Base-by-base conservation (phyloP, 2,113 vertebrate genomes). In the Apeltes quadracus region DNA sequence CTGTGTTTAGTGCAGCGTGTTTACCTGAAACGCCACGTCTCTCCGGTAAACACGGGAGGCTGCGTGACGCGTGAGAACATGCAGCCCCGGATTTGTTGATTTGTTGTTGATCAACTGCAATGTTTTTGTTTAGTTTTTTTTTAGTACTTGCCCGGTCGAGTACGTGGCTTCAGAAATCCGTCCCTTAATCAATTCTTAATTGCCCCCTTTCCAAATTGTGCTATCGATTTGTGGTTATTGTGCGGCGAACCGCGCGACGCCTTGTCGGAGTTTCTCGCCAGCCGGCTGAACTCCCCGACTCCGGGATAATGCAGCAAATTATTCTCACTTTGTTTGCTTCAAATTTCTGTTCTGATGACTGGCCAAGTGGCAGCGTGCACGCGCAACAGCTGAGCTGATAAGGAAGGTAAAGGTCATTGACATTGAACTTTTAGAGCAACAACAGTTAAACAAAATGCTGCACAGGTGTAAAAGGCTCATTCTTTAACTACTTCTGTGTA, bases 21-120 rank as follows among this genome's bases (percentile, higher is more conserved):
- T 27, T 3, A 36, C 54, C 34, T 58, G n/a, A n/a, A n/a, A 48
- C 69, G 14, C n/a, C 13, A 9, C 22, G 39, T 1, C 7, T 63
- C 71, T 54, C 59, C 39, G 53, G 44, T 75, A 59, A 59, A 75
- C 20, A 46, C 39, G 22, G 55, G 48, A 20, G 18, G 65, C 41
- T 74, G 64, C 27, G 32, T 9, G 14, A 32, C 23, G 48, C 50
- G 25, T 27, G 44, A 41, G 23, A 53, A 53, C 50, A 11, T n/a
- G 25, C 56, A 57, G 53, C 48, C 18, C 7, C 0, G 32, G 15
- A 48, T 32, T 20, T 59, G 22, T 36, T 29, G 16, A 53, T 48
- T 48, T 16, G 20, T 16, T 5, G 44, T 46, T 46, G n/a, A n/a
- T n/a, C 44, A 48, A 48, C 44, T 48, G 6, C 7, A 20, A 20